phyloP scores from a whole-genome alignment of 2,797 vertebrate species.

The Tachyglossus aculeatus region DNA sequence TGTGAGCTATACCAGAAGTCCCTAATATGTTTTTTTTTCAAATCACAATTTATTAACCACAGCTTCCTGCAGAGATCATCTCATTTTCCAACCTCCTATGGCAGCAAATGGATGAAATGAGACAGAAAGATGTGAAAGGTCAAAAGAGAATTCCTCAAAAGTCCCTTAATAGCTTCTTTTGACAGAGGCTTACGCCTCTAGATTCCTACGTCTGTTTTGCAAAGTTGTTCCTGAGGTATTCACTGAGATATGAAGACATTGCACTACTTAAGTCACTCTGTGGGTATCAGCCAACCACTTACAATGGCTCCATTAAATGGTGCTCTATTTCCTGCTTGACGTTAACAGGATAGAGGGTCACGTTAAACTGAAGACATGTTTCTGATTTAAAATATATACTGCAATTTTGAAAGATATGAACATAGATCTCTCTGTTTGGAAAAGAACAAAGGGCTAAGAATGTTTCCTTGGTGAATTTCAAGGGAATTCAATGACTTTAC shows the following conservation, averaged over 20 bases:
- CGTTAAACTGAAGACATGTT: background rate
- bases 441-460: background rate
- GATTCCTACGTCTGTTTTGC: background rate
- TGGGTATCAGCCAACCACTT: background rate
- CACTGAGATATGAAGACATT: constrained; percentile 4
- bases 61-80: constrained; percentile 36
- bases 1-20: constrained; percentile 21
- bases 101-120: constrained; percentile 41
- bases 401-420: background rate
- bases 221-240: background rate
- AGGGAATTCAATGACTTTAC: too few species aligned
- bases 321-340: constrained; percentile 4
- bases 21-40: constrained; percentile 44
- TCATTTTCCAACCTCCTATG: background rate
- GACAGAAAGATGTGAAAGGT: constrained; percentile 44
- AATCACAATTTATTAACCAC: constrained; percentile 41
- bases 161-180: background rate
- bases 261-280: background rate
- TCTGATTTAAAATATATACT: background rate
- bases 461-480: too few species aligned
- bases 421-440: too few species aligned
- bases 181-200: constrained; percentile 15
- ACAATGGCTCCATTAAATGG: constrained; percentile 8
- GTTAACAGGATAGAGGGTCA: background rate
- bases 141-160: background rate